Percentiles rank a stretch among this genome's conserved stretches.
phyloP scores from a whole-genome alignment of 2,888 invertebrate genomes.

The Augochlorella aurata region DNA sequence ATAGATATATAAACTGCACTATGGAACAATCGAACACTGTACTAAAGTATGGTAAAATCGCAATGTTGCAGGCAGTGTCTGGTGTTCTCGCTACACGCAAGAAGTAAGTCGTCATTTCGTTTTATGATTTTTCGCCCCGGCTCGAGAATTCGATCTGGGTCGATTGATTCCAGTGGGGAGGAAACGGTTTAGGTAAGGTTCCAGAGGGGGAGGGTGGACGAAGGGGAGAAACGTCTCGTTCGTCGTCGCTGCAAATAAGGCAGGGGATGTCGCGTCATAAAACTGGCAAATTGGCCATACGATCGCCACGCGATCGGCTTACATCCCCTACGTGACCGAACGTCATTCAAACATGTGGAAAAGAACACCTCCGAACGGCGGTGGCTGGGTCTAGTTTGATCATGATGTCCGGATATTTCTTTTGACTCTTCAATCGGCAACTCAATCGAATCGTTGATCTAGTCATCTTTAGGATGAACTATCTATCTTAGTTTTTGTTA shows the following conservation, averaged over 20 bases:
- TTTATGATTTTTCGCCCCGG: slow-evolving; percentile 42
- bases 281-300: slow-evolving; percentile 73
- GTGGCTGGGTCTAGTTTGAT: neutral
- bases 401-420: neutral
- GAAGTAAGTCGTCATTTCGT: slow-evolving; percentile 55
- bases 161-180: slow-evolving; percentile 34
- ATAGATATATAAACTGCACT: slow-evolving; percentile 43
- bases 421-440: neutral
- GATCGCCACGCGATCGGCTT: slow-evolving; percentile 62
- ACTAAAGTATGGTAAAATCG: slow-evolving; percentile 50
- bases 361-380: neutral
- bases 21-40: slow-evolving; percentile 41
- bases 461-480: neutral
- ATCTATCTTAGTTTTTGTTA: neutral
- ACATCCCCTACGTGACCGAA: slow-evolving; percentile 28
- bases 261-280: slow-evolving; percentile 63
- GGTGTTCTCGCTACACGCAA: slow-evolving; percentile 56
- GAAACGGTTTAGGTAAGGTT: neutral
- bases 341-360: neutral
- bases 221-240: slow-evolving; percentile 46
- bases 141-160: slow-evolving; percentile 54
- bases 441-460: neutral
- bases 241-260: slow-evolving; percentile 56
- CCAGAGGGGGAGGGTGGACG: neutral
- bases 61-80: slow-evolving; percentile 58